A percentile compares a stretch with the other conserved stretches of the same genome.
phyloP scores from a whole-genome alignment of 2,797 vertebrate species.

The Danio jaintianensis region DNA sequence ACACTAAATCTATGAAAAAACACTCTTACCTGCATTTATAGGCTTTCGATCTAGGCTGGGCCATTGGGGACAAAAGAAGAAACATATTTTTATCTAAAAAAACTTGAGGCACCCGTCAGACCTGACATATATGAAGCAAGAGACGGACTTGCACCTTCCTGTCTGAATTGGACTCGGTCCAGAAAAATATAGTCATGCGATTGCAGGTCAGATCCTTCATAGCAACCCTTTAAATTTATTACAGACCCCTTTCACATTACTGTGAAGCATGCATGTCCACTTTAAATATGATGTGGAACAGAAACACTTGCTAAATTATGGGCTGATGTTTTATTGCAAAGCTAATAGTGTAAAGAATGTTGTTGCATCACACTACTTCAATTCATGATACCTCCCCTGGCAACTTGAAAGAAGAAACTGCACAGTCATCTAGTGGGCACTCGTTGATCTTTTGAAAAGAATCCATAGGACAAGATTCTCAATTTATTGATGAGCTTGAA shows the following conservation, averaged over 20 bases:
- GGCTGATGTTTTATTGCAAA: neutral
- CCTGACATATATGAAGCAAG: constrained; percentile 51
- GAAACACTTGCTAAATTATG: neutral
- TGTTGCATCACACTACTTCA: constrained; percentile 3
- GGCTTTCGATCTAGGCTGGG: constrained; percentile 62
- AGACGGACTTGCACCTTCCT: neutral
- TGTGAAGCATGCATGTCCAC: neutral
- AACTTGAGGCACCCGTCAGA: constrained; percentile 57
- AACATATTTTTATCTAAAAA: constrained; percentile 58
- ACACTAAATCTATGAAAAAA: constrained; percentile 31
- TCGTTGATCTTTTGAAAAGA: constrained; percentile 20
- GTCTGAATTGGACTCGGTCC: constrained; percentile 23
- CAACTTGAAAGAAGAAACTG: constrained; percentile 39
- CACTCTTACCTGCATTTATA: constrained; percentile 52
- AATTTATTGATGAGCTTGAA: neutral
- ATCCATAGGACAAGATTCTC: constrained; percentile 10
- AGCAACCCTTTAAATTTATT: neutral
- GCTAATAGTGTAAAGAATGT: neutral
- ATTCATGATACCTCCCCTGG: neutral
- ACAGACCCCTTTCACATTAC: neutral
- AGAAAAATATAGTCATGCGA: constrained; percentile 10
- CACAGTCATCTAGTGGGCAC: constrained; percentile 55
- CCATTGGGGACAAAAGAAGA: constrained; percentile 52
- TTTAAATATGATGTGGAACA: neutral
- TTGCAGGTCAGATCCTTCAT: neutral